These are phyloP conservation scores for Melanotaenia boesemani DNA, from an alignment of 2,797 vertebrate genomes.

Conservation along the genomic window DNA sequence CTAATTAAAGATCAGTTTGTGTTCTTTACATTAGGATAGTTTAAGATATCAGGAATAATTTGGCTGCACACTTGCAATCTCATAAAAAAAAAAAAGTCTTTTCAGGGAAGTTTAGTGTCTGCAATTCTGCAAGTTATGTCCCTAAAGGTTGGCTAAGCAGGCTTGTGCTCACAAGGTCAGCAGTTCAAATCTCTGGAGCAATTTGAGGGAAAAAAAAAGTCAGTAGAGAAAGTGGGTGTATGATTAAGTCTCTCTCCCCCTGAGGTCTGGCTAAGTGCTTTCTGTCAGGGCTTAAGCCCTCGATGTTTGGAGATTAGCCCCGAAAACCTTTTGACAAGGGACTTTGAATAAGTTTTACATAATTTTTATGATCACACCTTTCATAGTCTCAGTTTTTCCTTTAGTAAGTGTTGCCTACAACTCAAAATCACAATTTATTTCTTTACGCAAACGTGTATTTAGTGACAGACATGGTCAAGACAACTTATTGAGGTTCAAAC, in stretches of 20 bases:
- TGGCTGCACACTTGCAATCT: background rate
- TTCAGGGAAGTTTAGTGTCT: background rate
- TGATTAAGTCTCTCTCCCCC: slow-evolving; percentile 49
- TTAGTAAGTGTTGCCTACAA: slow-evolving; percentile 2
- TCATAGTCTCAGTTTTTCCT: slow-evolving; percentile 24
- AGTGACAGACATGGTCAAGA: too few species aligned
- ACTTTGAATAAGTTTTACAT: slow-evolving; percentile 57
- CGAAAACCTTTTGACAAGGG: slow-evolving; percentile 52
- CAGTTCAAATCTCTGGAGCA: slow-evolving; percentile 40
- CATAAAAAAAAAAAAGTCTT: too few species aligned
- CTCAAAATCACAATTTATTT: background rate
- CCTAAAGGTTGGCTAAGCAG: slow-evolving; percentile 37
- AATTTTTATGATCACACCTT: slow-evolving; percentile 46
- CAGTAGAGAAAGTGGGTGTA: slow-evolving; percentile 27
- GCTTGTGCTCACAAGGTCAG: slow-evolving; percentile 44
- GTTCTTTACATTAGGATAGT: too few species aligned
- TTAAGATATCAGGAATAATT: too few species aligned
- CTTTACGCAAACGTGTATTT: too few species aligned
- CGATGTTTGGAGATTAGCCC: slow-evolving; percentile 62
- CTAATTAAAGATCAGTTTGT: too few species aligned
- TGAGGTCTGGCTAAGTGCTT: slow-evolving; percentile 56
- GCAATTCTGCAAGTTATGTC: slow-evolving; percentile 30
- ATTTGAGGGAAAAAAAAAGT: slow-evolving; percentile 12
- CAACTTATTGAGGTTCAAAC: too few species aligned
- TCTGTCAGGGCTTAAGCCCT: slow-evolving; percentile 50